Conservation (phyloP, 2,888 invertebrate genomes). For the Zhengitettix transpicula region DNA sequence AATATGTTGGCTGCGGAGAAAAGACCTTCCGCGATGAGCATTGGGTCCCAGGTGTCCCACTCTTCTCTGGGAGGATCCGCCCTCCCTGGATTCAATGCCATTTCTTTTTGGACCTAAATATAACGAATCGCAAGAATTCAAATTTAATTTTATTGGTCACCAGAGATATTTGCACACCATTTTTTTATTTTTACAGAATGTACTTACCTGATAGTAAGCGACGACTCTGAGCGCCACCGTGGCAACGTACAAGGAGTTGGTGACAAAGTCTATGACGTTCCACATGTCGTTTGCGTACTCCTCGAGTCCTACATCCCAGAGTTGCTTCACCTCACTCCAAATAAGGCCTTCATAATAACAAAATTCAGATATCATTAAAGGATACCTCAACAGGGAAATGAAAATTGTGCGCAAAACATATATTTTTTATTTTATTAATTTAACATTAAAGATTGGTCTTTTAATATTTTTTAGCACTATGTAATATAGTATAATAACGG, state of each 20-base stretch:
- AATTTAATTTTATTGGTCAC: neutral
- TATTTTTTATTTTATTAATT: too few species aligned
- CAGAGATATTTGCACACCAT: too few species aligned
- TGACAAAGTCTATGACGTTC: slow-evolving; percentile 98
- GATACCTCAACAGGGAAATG: too few species aligned
- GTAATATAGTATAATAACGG: too few species aligned
- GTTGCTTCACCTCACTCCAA: slow-evolving; percentile 97
- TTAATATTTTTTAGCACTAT: too few species aligned
- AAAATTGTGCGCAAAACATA: too few species aligned
- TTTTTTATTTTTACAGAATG: too few species aligned
- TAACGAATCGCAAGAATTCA: neutral
- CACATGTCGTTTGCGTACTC: slow-evolving; percentile 98
- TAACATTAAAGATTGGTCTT: too few species aligned
- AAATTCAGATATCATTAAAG: neutral
- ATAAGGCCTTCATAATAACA: slow-evolving; percentile 54
- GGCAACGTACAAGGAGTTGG: slow-evolving; percentile 93
- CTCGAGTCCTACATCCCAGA: slow-evolving; percentile 94
- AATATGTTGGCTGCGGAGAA: slow-evolving; percentile 98
- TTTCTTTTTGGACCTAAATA: slow-evolving; percentile 52
- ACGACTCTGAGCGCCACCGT: slow-evolving; percentile 89
- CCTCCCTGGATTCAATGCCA: slow-evolving; percentile 26
- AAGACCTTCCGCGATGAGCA: slow-evolving; percentile 86
- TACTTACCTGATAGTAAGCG: slow-evolving; percentile 75
- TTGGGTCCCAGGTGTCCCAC: slow-evolving; percentile 98
- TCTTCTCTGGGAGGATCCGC: slow-evolving; percentile 48